Base-by-base conservation (phyloP, 2,797 vertebrate genomes). In the Oryzias dopingdopingensis region DNA sequence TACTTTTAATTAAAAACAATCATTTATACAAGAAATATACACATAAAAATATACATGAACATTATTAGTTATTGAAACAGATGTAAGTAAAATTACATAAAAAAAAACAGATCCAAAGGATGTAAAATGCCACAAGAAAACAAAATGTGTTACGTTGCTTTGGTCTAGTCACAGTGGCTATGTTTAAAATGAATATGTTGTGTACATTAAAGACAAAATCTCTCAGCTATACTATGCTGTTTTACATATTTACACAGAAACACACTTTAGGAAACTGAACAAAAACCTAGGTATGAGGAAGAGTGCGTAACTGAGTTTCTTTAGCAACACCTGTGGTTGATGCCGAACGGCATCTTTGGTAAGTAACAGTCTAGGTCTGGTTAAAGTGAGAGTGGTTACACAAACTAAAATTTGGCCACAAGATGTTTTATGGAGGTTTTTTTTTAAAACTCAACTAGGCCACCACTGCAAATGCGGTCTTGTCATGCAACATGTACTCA, bases 1-100 rank as follows among this genome's bases (percentile, higher is more conserved):
- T 84, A 76, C 77, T 84, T 72, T 92, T 93, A 92, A 90, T 93
- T 88, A 91, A 91, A 93, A 92, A 91, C 83, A 81, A 91, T 22
- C 81, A 90, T 91, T 94, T 94, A 89, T 95, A 94, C 94, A 94
- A 91, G 88, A 93, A 92, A 92, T 94, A 89, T 94, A 94, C 91
- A 92, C 89, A 90, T 90, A 92, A 91, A 62, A 89, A 95, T 94
- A 92, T 92, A 93, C 91, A 94, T 80, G 64, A 85, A 88, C 77
- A 88, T 79, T 63, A 80, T 85, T 85, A 79, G 81, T 82, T 71
- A 85, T 82, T 81, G 79, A 83, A 72, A 65, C 82, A 48, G 81
- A 72, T 17, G 47, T 52, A 80, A 77, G 68, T 65, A 79, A 85
- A 89, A 72, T 76, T 61, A 49, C 73, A 70, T 13, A 63, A 37